Evolutionary conservation across 2,113 vertebrate species (phyloP).

Genomic region (Microcebus murinus): DNA sequence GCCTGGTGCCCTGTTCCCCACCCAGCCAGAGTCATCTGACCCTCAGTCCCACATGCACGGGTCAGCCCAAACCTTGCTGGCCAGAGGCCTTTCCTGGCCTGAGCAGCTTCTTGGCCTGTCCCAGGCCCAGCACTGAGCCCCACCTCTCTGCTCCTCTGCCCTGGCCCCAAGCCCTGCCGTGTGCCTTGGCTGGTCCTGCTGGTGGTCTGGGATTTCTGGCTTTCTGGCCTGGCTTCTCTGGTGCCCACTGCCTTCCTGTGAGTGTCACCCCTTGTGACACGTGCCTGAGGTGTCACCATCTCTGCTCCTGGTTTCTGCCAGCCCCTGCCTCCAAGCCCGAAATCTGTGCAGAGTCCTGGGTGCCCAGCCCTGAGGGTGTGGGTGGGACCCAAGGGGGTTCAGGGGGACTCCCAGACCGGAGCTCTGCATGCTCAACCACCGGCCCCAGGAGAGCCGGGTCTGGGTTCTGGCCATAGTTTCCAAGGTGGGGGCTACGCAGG

Average conservation of each 20-base stretch:
- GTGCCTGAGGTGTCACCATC: not conserved
- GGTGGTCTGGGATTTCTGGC: not conserved
- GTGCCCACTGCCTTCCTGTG: not conserved
- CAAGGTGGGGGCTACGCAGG: not conserved
- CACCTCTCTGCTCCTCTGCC: not conserved
- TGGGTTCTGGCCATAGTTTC: not conserved
- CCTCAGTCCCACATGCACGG: too few species aligned
- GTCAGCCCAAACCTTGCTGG: not conserved
- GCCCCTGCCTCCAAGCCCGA: not conserved
- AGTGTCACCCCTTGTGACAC: not conserved
- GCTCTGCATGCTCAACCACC: fast-evolving
- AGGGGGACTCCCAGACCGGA: not conserved
- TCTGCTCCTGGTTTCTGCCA: not conserved
- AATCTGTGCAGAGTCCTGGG: not conserved
- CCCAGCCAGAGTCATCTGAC: too few species aligned
- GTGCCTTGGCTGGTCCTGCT: not conserved
- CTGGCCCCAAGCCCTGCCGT: not conserved
- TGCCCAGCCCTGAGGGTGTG: not conserved
- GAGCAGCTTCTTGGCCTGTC: not conserved
- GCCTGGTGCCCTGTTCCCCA: too few species aligned
- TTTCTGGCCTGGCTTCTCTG: not conserved
- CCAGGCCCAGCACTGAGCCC: too few species aligned
- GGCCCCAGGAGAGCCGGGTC: not conserved
- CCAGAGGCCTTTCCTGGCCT: not conserved
- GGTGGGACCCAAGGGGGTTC: too few species aligned